These are phyloP conservation scores for Crocallis elinguaria DNA, from an alignment of 2,888 invertebrate species.

Conservation along the genomic window DNA sequence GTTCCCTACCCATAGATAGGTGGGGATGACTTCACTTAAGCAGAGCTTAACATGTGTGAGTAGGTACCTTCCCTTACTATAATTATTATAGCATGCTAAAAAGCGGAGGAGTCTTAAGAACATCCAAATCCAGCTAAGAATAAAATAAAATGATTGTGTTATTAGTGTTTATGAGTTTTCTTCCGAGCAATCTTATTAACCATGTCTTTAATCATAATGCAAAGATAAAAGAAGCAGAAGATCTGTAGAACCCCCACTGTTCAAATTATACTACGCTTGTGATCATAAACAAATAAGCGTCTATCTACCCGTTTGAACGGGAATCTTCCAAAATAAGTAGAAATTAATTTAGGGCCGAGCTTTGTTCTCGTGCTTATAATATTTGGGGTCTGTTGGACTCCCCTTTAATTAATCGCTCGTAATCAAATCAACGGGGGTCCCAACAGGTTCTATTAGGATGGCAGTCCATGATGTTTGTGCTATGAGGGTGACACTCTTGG, in stretches of 20 bases:
- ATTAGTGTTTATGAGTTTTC: too few relatives aligned
- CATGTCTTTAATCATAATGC: background rate
- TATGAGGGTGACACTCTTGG: too few relatives aligned
- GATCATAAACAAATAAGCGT: slow-evolving; percentile 43
- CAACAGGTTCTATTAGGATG: slow-evolving; percentile 44
- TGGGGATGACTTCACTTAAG: too few relatives aligned
- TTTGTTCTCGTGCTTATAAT: slow-evolving; percentile 63
- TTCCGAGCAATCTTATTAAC: background rate
- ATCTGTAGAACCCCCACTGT: slow-evolving; percentile 1
- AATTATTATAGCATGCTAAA: too few relatives aligned
- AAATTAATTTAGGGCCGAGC: slow-evolving; percentile 59
- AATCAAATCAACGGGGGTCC: slow-evolving; percentile 68
- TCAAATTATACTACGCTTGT: slow-evolving; percentile 34
- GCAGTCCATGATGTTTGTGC: background rate
- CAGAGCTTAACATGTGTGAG: too few relatives aligned
- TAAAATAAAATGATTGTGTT: too few relatives aligned
- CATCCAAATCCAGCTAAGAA: too few relatives aligned
- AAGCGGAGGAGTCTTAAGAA: too few relatives aligned
- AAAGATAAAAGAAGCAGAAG: slow-evolving; percentile 6
- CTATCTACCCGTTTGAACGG: slow-evolving; percentile 24
- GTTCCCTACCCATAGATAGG: too few relatives aligned
- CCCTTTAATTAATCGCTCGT: slow-evolving; percentile 71
- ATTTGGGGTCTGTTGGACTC: slow-evolving; percentile 55
- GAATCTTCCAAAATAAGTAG: slow-evolving; percentile 53
- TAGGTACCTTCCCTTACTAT: too few relatives aligned